Base-by-base conservation (phyloP, 2,113 vertebrate genomes). In the zebrafish (Danio rerio) region DNA sequence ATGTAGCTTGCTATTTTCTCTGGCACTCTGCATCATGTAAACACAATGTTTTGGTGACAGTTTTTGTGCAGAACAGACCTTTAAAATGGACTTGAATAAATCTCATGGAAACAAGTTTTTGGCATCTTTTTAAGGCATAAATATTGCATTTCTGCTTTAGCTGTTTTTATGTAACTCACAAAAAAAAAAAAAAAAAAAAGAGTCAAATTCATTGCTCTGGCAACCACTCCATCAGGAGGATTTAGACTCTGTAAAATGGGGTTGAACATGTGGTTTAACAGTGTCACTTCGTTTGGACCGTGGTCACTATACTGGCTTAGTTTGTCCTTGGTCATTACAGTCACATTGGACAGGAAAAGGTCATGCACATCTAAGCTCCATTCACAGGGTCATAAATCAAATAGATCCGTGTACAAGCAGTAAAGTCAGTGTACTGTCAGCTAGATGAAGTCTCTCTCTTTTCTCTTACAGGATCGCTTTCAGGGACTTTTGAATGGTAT, bases 401-500 rank as follows among this genome's bases (percentile, higher is more conserved):
- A 86, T 85, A 88, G 84, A 90, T 87, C 84, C 4, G 81, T 85
- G 79, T 83, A 70, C 59, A 42, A 81, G 31, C 21, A 68, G 81
- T 84, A 43, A 80, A 87, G 85, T 73, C 71, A 18, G 58, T 63
- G 6, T n/a, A 18, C 5, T 12, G 61, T n/a, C 70, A 50, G 13
- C 45, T 49, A 40, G 15, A 53, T 77, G 5, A 12, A 56, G 8
- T 40, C 45, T 72, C 53, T 40, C 40, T 70, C 43, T 63, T 68
- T 63, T 88, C 0, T 84, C 61, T 81, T 86, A 49, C 89, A 98
- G 96, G 98, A 95, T 55, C 97, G 98, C 49, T 96, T 98, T 87
- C 97, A 99, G 89, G 95, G 97, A 0, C 93, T 96, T 88, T 88
- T 99, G 89, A 95, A 97, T 90, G 97, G 98, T 77, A 97, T 99